A percentile compares a stretch with the other conserved stretches of the same genome.
phyloP scores from a whole-genome alignment of 2,113 vertebrate genomes.

The Puma concolor region DNA sequence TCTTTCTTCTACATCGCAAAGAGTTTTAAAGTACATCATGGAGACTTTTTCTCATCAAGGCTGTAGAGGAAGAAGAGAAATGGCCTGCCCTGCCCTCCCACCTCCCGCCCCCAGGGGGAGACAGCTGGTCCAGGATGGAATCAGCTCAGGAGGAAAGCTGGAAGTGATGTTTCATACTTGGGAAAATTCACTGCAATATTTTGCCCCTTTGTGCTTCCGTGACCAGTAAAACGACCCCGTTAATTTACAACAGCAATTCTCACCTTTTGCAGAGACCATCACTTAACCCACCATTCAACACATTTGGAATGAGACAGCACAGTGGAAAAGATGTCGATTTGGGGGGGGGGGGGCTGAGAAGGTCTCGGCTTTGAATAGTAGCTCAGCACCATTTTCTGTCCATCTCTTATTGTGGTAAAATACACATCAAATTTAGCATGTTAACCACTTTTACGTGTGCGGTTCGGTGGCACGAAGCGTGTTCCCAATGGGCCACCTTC shows the following conservation, averaged over 20 bases:
- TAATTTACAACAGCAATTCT: not conserved
- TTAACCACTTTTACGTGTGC: not conserved
- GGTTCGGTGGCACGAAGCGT: not conserved
- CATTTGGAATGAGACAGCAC: not conserved
- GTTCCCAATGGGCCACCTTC: fast-evolving
- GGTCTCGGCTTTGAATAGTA: not conserved
- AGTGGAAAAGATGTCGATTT: not conserved
- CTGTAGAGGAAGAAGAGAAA: not conserved
- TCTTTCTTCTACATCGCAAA: not conserved
- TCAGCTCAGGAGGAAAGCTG: not conserved
- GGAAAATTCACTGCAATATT: not conserved
- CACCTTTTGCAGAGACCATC: not conserved
- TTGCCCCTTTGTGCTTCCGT: not conserved
- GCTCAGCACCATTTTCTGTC: not conserved
- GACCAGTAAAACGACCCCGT: not conserved
- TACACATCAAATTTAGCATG: not conserved
- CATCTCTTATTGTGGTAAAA: not conserved
- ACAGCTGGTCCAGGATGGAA: not conserved
- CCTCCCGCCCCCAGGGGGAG: not conserved
- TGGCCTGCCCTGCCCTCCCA: not conserved
- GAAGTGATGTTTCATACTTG: not conserved
- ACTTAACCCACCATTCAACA: not conserved
- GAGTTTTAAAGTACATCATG: not conserved
- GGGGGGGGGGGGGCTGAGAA: too few relatives aligned
- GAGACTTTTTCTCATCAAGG: not conserved